phyloP scores from a whole-genome alignment of 2,888 invertebrate species.

The Aleiodes testaceus region DNA sequence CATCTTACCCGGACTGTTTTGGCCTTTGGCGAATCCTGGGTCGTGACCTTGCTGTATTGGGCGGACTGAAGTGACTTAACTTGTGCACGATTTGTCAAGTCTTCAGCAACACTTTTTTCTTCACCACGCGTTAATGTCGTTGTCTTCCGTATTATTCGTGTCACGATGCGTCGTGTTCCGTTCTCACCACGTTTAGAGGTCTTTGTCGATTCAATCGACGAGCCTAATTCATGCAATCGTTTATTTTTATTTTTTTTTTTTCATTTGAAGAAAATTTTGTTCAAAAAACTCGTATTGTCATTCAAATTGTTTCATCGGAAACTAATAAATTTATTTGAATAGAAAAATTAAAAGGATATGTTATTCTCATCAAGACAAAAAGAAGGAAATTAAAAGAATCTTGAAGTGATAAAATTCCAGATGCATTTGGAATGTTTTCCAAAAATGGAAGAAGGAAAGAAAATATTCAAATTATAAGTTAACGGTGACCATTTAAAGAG shows the following conservation, averaged over 20 bases:
- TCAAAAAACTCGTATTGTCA: background rate
- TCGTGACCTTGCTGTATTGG: conserved; percentile 69
- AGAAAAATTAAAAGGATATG: background rate
- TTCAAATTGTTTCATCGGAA: background rate
- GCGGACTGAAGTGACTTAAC: conserved; percentile 76
- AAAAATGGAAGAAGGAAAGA: too few relatives aligned
- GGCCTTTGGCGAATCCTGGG: conserved; percentile 77
- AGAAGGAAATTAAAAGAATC: conserved; percentile 12
- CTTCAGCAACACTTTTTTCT: conserved; percentile 83
- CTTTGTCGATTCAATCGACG: conserved; percentile 88
- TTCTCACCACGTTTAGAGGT: conserved; percentile 86
- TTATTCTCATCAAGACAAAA: too few relatives aligned
- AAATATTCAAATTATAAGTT: background rate
- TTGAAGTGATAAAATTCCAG: background rate
- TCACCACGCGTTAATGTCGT: conserved; percentile 91
- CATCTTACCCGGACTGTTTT: conserved; percentile 85
- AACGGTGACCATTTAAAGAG: conserved; percentile 57
- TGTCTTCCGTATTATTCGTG: conserved; percentile 89
- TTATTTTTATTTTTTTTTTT: conserved; percentile 21
- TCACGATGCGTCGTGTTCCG: conserved; percentile 88
- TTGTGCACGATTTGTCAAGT: conserved; percentile 77
- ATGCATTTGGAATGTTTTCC: too few relatives aligned
- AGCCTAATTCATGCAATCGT: conserved; percentile 67
- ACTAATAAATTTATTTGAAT: background rate
- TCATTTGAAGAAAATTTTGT: background rate